phyloP scores from a whole-genome alignment of 2,797 vertebrate species.

The Chiroxiphia lanceolata region DNA sequence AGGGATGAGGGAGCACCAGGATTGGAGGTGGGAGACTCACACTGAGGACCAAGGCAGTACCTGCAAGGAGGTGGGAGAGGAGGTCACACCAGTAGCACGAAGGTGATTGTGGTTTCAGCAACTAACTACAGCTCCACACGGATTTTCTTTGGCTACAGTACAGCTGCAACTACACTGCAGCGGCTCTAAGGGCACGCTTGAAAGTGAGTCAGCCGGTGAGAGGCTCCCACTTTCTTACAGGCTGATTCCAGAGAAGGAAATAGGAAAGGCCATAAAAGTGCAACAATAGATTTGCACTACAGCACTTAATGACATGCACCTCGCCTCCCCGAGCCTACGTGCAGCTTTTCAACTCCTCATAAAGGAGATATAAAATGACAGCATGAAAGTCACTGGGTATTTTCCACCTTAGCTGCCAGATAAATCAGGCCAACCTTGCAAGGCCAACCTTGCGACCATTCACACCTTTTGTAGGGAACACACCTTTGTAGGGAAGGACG shows the following conservation, averaged over 20 bases:
- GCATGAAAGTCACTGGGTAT: neutral
- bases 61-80: neutral
- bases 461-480: neutral
- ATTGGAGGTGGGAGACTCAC: neutral
- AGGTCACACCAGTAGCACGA: neutral
- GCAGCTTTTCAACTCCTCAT: constrained; percentile 11
- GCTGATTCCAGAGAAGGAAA: constrained; percentile 10
- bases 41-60: fast-evolving
- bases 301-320: neutral
- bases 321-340: neutral
- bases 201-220: neutral
- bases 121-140: neutral
- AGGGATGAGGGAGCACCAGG: neutral
- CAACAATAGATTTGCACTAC: neutral
- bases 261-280: constrained; percentile 24
- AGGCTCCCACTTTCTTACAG: neutral
- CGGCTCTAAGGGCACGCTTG: neutral
- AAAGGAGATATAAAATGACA: neutral
- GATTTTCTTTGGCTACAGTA: neutral
- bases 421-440: neutral
- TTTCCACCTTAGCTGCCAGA: constrained; percentile 28
- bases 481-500: neutral
- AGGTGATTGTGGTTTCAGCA: neutral
- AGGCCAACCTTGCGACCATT: neutral
- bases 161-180: neutral